phyloP scores from a whole-genome alignment of 2,888 invertebrate genomes.

The Thyatira batis region DNA sequence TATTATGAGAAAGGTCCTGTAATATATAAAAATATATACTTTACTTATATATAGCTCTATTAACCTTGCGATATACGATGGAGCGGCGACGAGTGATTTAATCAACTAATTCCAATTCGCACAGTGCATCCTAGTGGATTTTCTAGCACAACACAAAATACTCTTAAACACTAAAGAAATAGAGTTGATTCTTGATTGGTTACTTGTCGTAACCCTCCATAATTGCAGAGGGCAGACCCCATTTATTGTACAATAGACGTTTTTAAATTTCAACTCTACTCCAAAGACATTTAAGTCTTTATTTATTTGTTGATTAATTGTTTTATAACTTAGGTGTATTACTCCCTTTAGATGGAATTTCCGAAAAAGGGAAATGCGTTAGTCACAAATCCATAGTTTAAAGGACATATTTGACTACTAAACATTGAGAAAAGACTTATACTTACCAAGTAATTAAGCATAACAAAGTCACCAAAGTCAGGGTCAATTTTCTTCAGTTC shows the following conservation, averaged over 20 bases:
- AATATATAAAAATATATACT: slow-evolving; percentile 23
- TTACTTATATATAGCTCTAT: too few species aligned
- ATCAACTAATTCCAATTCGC: too few species aligned
- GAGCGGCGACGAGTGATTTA: too few species aligned
- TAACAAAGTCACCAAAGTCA: slow-evolving; percentile 89
- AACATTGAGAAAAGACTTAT: slow-evolving; percentile 4
- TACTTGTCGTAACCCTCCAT: not conserved
- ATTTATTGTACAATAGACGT: not conserved
- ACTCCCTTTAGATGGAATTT: too few species aligned
- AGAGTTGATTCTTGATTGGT: not conserved
- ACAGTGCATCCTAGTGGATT: too few species aligned
- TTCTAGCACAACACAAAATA: too few species aligned
- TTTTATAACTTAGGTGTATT: too few species aligned
- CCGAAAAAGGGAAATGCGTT: too few species aligned
- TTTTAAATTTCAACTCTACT: not conserved
- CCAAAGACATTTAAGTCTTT: not conserved
- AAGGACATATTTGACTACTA: too few species aligned
- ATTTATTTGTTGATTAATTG: not conserved
- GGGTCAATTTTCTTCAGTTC: slow-evolving; percentile 85
- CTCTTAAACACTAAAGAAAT: not conserved
- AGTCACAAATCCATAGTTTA: too few species aligned
- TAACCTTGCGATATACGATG: too few species aligned
- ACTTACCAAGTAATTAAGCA: slow-evolving; percentile 83
- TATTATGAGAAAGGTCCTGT: slow-evolving; percentile 91
- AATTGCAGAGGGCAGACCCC: not conserved